phyloP scores from a whole-genome alignment of 2,888 invertebrate species.

The Euzophera pinguis region DNA sequence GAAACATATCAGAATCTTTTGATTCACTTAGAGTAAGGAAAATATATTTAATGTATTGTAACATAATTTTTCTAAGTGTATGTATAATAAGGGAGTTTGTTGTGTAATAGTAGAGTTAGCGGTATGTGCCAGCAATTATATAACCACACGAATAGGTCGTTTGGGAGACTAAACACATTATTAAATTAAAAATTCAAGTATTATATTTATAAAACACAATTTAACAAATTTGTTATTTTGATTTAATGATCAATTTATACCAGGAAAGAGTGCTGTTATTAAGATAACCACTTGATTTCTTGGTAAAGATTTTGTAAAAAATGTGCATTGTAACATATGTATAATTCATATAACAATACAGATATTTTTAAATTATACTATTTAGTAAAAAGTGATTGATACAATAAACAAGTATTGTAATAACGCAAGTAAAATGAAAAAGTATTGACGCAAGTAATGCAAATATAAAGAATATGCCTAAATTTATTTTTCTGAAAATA shows the following conservation, averaged over 20 bases:
- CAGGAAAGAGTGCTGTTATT: too few relatives aligned
- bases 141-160: constrained; percentile 31
- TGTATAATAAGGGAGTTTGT: constrained; percentile 37
- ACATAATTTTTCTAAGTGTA: constrained; percentile 46
- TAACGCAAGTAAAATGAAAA: too few relatives aligned
- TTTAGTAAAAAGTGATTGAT: too few relatives aligned
- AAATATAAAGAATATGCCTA: constrained; percentile 1
- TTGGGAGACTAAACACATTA: constrained; percentile 27
- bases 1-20: constrained; percentile 86
- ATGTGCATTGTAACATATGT: too few relatives aligned
- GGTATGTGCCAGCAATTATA: constrained; percentile 28
- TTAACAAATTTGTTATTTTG: too few relatives aligned
- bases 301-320: too few relatives aligned
- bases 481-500: too few relatives aligned
- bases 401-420: too few relatives aligned
- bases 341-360: too few relatives aligned
- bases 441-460: not conserved
- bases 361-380: too few relatives aligned
- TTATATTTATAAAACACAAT: not conserved
- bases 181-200: not conserved
- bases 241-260: too few relatives aligned
- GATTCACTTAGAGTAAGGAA: constrained; percentile 78
- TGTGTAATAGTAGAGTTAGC: constrained; percentile 25
- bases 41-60: constrained; percentile 26
- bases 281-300: too few relatives aligned